Evolutionary conservation across 2,797 vertebrate genomes (phyloP), one percentile per base, ranked within the genome.

Genomic region (Poecile montanus): DNA sequence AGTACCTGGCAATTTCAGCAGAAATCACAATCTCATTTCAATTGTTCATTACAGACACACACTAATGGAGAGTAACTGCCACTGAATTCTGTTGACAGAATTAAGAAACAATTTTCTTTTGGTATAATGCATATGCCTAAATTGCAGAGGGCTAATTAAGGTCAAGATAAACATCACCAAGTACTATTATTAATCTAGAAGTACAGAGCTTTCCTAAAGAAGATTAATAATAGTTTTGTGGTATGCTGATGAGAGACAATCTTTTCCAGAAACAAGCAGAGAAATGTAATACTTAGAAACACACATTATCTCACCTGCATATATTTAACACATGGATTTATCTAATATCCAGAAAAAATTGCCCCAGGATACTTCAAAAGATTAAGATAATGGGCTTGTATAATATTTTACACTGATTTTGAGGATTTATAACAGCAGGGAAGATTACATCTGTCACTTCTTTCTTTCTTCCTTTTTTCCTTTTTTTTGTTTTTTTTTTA

Each of bases 301-400:
- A 57, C 11, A 17, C 3, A 18, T 56, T 70, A 61, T 74, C 47
- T 91, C 42, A 91, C 19, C 38, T 88, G 23, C 56, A 51, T 34
- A 22, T 68, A 67, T 91, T 79, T 89, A 51, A 25, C 38, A 70
- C 11, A 45, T 2, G 5, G 50, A 58, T 95, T 96, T 85, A 47
- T 68, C 71, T 91, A 94, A 92, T 88, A 90, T 68, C 23, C 3
- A 85, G 19, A 95, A 94, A 63, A 7, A 68, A 74, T 89, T 94
- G 93, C 61, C 29, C 71, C 8, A 70, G 29, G 62, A 76, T 80
- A 48, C 27, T 94, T 92, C 51, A 92, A 68, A 91, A 93, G 10
- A 17, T 22, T 81, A 29, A 68, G 58, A 19, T 82, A 51, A 79
- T 74, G 47, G 20, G 9, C 17, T 96, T 94, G 74, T 65, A 90